phyloP scores from a whole-genome alignment of 2,888 invertebrate genomes.

The Augiades crinisus region DNA sequence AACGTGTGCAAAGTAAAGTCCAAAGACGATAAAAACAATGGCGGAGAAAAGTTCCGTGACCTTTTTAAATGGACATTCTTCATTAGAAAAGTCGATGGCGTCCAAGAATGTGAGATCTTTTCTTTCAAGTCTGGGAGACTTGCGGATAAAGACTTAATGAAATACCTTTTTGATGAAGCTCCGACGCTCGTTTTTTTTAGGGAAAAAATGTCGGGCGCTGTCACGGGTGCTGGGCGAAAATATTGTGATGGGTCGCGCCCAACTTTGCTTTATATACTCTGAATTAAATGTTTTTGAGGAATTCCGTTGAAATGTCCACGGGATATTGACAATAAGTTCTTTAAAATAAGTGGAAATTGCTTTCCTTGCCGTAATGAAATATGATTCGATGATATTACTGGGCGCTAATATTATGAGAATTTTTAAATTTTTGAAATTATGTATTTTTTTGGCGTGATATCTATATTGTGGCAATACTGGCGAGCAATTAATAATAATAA shows the following conservation, averaged over 20 bases:
- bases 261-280: conserved; percentile 9
- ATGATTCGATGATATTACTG: too few species aligned
- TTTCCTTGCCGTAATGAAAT: too few species aligned
- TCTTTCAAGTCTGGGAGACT: conserved; percentile 55
- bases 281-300: conserved; percentile 13
- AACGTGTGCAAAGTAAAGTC: conserved; percentile 24
- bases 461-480: too few species aligned
- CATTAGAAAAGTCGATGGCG: conserved; percentile 65
- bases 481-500: too few species aligned
- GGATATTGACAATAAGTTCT: not conserved
- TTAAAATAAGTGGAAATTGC: too few species aligned
- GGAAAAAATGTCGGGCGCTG: conserved; percentile 26
- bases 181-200: conserved; percentile 46
- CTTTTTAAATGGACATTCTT: conserved; percentile 76
- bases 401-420: too few species aligned
- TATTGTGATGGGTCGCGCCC: conserved; percentile 14
- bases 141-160: conserved; percentile 71
- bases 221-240: conserved; percentile 9
- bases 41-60: conserved; percentile 34
- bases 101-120: conserved; percentile 69
- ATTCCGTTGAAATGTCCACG: not conserved
- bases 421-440: too few species aligned
- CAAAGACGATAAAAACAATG: conserved; percentile 33
- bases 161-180: conserved; percentile 76
- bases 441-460: too few species aligned